Conservation (phyloP, 30 jellyfish, hydroid and myxozoan species). For the Rhopilema esculentum region DNA sequence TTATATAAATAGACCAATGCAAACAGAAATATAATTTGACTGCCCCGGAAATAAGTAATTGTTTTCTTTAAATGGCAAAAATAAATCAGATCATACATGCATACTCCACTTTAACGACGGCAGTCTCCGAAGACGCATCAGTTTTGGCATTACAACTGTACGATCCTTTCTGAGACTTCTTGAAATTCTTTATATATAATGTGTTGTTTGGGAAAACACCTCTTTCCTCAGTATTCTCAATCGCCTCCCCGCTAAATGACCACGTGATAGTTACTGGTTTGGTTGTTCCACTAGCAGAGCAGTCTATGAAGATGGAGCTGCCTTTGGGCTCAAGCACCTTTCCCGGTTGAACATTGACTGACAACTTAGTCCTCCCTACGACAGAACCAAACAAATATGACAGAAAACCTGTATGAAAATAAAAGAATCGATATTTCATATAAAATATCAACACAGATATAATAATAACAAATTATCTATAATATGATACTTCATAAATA, state of each 20-base stretch:
- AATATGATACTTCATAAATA: too few species aligned
- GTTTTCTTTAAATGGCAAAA: background rate
- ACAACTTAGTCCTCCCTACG: slow-evolving; percentile 33
- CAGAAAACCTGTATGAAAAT: background rate
- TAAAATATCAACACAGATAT: too few species aligned
- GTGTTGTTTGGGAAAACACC: slow-evolving; percentile 71
- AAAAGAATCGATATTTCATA: background rate
- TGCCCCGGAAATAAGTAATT: background rate
- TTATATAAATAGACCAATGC: too few species aligned
- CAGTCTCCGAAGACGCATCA: slow-evolving; percentile 22
- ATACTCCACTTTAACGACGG: slow-evolving; percentile 56
- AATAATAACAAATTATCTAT: too few species aligned
- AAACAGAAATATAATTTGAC: too few species aligned
- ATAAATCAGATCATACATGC: slow-evolving; percentile 70
- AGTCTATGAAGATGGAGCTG: slow-evolving; percentile 37
- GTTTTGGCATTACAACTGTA: slow-evolving; percentile 78
- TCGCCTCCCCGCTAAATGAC: slow-evolving; percentile 31
- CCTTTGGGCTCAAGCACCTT: slow-evolving; percentile 1
- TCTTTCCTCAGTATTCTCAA: slow-evolving; percentile 46
- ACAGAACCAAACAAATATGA: background rate
- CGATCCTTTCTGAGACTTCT: slow-evolving; percentile 62
- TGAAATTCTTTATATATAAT: slow-evolving; percentile 54
- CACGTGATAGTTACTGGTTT: slow-evolving; percentile 53
- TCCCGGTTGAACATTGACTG: slow-evolving; percentile 49
- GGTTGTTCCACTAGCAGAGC: slow-evolving; percentile 54